Evolutionary conservation across 2,113 vertebrate species (phyloP), one percentile per base, ranked within the genome.

Genomic region (Platycercus adscitus): DNA sequence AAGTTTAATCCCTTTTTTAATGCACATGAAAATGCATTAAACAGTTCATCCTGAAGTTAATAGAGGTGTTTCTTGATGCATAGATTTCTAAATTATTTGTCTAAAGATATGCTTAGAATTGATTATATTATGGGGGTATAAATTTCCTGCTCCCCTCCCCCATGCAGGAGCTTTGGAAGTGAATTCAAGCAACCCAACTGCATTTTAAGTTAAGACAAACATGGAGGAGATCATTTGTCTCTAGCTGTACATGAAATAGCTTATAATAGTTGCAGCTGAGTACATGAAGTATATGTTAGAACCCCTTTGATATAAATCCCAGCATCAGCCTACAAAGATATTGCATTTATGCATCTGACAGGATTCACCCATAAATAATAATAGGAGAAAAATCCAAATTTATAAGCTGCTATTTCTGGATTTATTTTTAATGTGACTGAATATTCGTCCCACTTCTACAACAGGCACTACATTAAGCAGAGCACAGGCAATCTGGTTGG

Each of bases 151-250:
- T 70, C 86, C 88, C 94, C 58, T 91, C 91, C 95, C 86, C 93
- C 73, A 82, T 21, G 44, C 64, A 88, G 41, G 41, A 90, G 91
- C 83, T 71, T 96, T 96, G 85, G 91, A 97, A 97, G 95, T 89
- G 94, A 97, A 98, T 97, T 97, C 95, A 91, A 97, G 96, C 53
- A 86, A 95, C 91, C 73, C 93, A 94, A 97, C 93, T 97, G 95
- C 97, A 97, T 98, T 97, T 98, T 97, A 98, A 97, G 96, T 97
- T 97, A 98, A 97, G 97, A 97, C 97, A 98, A 98, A 98, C 92
- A 96, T 72, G 91, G 92, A 90, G 97, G 91, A 95, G 93, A 97
- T 96, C 94, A 96, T 98, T 98, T 97, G 95, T 98, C 97, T 98
- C 96, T 90, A 97, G 97, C 91, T 97, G 97, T 97, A 98, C 96